Evolutionary conservation across 2,888 invertebrate genomes (phyloP).

Genomic region (Cryptocephalus moraei): DNA sequence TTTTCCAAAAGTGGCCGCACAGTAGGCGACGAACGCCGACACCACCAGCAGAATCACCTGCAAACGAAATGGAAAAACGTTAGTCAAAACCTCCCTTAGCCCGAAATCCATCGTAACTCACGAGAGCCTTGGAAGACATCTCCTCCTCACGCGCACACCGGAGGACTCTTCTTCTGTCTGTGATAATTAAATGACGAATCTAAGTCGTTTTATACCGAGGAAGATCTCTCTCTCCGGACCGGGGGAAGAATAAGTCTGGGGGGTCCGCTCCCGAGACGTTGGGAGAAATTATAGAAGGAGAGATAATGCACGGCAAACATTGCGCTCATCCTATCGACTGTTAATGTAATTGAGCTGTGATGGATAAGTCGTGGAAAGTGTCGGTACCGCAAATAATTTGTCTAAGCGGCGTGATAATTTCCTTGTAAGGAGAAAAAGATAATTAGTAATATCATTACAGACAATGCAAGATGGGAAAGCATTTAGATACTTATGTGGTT

Average conservation of each 20-base stretch:
- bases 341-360: too few species aligned
- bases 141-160: not conserved
- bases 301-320: not conserved
- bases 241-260: not conserved
- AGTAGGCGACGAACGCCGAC: slow-evolving; percentile 1
- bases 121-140: slow-evolving; percentile 6
- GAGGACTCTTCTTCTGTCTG: slow-evolving; percentile 1
- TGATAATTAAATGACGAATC: slow-evolving; percentile 5
- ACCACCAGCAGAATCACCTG: slow-evolving; percentile 4
- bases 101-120: slow-evolving; percentile 2
- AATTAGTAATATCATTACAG: too few species aligned
- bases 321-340: too few species aligned
- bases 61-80: not conserved
- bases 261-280: too few species aligned
- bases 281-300: not conserved
- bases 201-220: slow-evolving; percentile 5
- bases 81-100: not conserved
- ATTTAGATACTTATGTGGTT: too few species aligned
- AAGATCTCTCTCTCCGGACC: slow-evolving; percentile 1
- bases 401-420: too few species aligned
- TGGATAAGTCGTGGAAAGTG: too few species aligned
- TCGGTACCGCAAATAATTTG: too few species aligned
- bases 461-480: too few species aligned
- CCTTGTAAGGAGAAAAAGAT: too few species aligned
- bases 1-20: slow-evolving; percentile 6